Conservation (phyloP, 2,113 vertebrate species). For the Albula goreensis region DNA sequence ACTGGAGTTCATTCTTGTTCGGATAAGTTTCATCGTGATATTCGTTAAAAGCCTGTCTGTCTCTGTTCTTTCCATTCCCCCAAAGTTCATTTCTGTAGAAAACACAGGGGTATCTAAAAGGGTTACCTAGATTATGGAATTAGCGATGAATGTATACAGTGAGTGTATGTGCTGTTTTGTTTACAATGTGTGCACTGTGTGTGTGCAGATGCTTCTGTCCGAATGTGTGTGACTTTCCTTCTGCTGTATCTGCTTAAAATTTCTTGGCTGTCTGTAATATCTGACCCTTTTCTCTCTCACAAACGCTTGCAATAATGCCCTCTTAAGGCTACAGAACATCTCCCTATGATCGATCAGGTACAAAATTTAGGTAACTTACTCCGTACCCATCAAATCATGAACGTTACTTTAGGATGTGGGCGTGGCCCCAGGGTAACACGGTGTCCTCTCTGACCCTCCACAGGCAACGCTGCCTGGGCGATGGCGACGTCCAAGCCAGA, state of each 20-base stretch:
- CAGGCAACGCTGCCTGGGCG: slow-evolving; percentile 98
- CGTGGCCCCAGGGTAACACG: slow-evolving; percentile 10
- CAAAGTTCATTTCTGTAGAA: neutral
- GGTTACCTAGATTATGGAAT: neutral
- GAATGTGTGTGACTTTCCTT: slow-evolving; percentile 20
- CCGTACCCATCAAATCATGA: slow-evolving; percentile 60
- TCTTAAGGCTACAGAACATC: slow-evolving; percentile 77
- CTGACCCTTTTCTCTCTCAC: slow-evolving; percentile 59
- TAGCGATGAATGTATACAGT: neutral
- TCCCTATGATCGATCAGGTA: slow-evolving; percentile 84
- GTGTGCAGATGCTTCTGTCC: slow-evolving; percentile 17
- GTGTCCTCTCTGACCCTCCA: neutral
- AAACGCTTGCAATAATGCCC: slow-evolving; percentile 68
- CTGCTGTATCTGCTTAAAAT: slow-evolving; percentile 46
- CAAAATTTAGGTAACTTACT: slow-evolving; percentile 79
- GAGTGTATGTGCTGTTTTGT: no score
- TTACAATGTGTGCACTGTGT: no score
- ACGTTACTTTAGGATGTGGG: slow-evolving; percentile 41
- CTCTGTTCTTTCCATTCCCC: slow-evolving; percentile 28
- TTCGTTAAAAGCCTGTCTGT: neutral
- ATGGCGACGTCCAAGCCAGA: slow-evolving; percentile 99
- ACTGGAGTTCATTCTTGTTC: neutral
- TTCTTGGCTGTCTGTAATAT: slow-evolving; percentile 42
- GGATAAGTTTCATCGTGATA: neutral
- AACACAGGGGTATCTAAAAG: neutral